Evolutionary conservation across 2,113 vertebrate species (phyloP), one percentile per base, ranked within the genome.

Genomic region (Lophura nycthemera): DNA sequence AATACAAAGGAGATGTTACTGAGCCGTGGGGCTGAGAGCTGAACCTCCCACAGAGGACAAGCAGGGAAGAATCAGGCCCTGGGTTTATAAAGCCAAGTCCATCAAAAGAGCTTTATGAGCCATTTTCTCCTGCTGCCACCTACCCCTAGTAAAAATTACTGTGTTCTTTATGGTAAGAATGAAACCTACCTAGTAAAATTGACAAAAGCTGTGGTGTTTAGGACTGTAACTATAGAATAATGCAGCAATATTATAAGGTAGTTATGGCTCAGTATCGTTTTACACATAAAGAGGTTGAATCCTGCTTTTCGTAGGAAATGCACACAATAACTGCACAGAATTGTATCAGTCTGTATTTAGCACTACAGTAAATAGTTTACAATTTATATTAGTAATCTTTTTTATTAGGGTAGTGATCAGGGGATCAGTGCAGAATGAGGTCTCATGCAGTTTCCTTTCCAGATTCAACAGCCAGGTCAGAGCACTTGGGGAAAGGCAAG

Each of bases 141-240:
- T 78, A 65, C 63, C 19, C 30, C 19, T 91, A 15, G 57, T 76
- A 92, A 96, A 95, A 91, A 85, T n/a, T 11, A 82, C 43, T 83
- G 38, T 1, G 8, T 24, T 69, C 70, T 85, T 92, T n/a, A 80
- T 63, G 38, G 36, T 22, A 56, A 71, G 75, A 91, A 77, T 67
- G 75, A 93, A 88, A 93, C 29, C 42, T 59, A 5, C 30, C 16
- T 80, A 88, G 45, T 60, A 83, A 93, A 95, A 83, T 2, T 50
- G 79, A 90, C 78, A 91, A 85, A 95, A 91, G 42, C 72, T 56
- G 36, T 63, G 56, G 29, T 59, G 45, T 77, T 89, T 86, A 83
- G 45, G 50, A 32, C 38, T 80, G 6, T 32, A 89, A 34, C 21
- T 84, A 16, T 19, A 87, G 54, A 45, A 52, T 65, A 84, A 72